Conservation (phyloP, 2,888 invertebrate species). For the Polydrusus cervinus region DNA sequence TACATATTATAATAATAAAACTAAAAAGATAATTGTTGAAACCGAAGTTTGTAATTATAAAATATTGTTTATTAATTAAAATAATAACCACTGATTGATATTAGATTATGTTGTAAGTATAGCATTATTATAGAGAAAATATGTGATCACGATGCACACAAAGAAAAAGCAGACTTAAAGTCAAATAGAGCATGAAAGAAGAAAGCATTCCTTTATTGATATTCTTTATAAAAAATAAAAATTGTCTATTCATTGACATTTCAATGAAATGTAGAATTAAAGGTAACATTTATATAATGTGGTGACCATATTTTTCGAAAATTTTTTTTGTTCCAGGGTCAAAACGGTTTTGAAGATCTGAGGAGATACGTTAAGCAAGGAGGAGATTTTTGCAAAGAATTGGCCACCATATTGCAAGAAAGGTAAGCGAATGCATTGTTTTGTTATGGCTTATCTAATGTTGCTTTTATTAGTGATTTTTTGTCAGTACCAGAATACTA, state of each 20-base stretch:
- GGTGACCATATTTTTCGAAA: not conserved
- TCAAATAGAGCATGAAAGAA: constrained; percentile 8
- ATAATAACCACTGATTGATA: not conserved
- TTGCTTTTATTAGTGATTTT: constrained; percentile 8
- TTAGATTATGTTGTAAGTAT: constrained; percentile 7
- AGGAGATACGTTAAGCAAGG: constrained; percentile 95
- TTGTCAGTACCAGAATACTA: too few relatives aligned
- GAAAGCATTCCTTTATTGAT: constrained; percentile 11
- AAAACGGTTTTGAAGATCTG: constrained; percentile 95
- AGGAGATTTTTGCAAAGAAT: constrained; percentile 94
- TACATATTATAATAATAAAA: not conserved
- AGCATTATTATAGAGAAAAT: not conserved
- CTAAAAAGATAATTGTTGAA: not conserved
- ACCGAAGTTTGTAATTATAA: too few relatives aligned
- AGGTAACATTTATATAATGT: too few relatives aligned
- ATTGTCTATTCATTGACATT: too few relatives aligned
- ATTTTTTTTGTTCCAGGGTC: constrained; percentile 80
- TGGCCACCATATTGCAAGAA: constrained; percentile 91
- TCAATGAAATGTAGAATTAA: too few relatives aligned
- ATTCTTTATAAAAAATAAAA: not conserved
- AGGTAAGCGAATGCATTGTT: too few relatives aligned
- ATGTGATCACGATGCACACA: not conserved
- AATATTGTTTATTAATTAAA: not conserved
- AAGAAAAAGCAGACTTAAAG: constrained; percentile 5
- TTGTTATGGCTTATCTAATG: too few relatives aligned